Evolutionary conservation across 1,140 invertebrate species (phyloP).

Genomic region (Hypsibius dujardini): DNA sequence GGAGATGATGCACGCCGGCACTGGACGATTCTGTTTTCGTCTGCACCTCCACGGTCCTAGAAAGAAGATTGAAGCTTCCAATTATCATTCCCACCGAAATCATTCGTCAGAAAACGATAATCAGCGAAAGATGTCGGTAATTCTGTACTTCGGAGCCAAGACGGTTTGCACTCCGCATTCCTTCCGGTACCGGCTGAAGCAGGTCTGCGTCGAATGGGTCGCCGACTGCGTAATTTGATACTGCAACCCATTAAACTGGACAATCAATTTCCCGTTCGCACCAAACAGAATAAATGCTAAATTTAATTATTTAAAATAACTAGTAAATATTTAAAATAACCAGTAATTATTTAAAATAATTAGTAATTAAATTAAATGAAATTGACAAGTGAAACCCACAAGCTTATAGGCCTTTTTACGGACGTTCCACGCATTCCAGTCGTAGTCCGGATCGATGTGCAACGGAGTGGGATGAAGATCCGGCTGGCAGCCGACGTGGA

Average conservation of each 20-base stretch:
- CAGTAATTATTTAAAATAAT: too few relatives aligned
- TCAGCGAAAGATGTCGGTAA: background rate
- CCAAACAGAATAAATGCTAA: background rate
- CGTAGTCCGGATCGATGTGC: background rate
- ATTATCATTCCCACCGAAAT: background rate
- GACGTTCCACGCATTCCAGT: constrained; percentile 12
- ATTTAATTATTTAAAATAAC: background rate
- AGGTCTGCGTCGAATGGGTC: background rate
- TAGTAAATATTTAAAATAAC: too few relatives aligned
- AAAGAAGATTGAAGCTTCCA: background rate
- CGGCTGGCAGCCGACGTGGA: background rate
- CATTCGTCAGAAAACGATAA: too few relatives aligned
- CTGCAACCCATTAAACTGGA: background rate
- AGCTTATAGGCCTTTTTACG: background rate
- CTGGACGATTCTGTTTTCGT: background rate
- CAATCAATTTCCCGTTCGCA: too few relatives aligned
- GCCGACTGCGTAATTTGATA: background rate
- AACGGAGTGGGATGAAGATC: background rate
- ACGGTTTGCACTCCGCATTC: background rate
- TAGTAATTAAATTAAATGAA: background rate
- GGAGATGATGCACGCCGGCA: background rate
- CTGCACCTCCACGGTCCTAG: background rate
- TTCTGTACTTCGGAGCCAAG: background rate
- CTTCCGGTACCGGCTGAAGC: background rate
- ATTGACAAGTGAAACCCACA: background rate